A percentile compares a stretch with the other conserved stretches of the same genome.
Evolutionary conservation across 2,888 invertebrate genomes (phyloP).

Genomic region (Volucella inanis): DNA sequence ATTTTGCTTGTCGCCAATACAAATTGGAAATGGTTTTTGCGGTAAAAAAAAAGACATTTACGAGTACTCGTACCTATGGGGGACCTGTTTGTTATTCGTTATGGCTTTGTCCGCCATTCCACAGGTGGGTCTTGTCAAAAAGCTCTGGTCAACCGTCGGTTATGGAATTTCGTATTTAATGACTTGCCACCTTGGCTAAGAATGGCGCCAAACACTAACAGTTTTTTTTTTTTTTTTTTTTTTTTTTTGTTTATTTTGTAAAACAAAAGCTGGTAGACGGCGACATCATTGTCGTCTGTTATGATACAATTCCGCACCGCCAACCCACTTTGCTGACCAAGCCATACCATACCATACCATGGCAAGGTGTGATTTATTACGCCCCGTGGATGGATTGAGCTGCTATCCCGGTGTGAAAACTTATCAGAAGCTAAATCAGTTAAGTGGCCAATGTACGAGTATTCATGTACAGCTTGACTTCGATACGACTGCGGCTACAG

Average conservation of each 20-base stretch:
- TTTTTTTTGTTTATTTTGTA: neutral
- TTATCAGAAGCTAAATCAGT: conserved; percentile 47
- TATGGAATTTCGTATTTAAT: conserved; percentile 1
- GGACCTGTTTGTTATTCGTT: neutral
- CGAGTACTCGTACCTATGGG: neutral
- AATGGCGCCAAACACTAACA: conserved; percentile 18
- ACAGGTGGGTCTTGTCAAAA: conserved; percentile 1
- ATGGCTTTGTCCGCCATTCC: conserved; percentile 2
- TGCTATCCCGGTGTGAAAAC: conserved; percentile 37
- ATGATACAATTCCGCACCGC: neutral
- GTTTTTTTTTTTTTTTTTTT: neutral
- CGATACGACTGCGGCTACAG: too few species aligned
- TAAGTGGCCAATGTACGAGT: conserved; percentile 24
- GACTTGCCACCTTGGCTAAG: neutral
- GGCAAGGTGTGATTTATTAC: conserved; percentile 59
- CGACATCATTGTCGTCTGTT: conserved; percentile 9
- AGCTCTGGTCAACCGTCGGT: neutral
- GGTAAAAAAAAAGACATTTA: conserved; percentile 1
- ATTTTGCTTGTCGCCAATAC: conserved; percentile 12
- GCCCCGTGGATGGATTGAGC: conserved; percentile 21
- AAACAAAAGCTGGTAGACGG: conserved; percentile 24
- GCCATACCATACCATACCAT: conserved; percentile 1
- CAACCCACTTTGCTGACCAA: neutral
- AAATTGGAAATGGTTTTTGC: conserved; percentile 18
- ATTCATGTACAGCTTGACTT: neutral